These are phyloP conservation scores for Tadarida brasiliensis DNA, from an alignment of 2,797 vertebrate species.

Conservation along the genomic window DNA sequence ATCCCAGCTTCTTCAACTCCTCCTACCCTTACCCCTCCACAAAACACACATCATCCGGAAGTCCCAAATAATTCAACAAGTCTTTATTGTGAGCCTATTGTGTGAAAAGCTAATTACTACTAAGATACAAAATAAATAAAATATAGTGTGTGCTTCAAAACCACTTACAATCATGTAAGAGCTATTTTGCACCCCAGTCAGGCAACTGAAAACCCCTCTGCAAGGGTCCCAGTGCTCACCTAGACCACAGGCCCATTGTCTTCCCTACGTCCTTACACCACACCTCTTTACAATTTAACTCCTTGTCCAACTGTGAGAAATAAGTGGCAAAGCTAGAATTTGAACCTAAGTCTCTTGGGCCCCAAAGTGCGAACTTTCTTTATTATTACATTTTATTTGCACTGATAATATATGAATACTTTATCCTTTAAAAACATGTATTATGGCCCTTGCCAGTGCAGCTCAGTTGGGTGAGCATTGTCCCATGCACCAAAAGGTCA, in stretches of 20 bases:
- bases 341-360: not conserved
- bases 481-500: no score
- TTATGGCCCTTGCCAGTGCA: no score
- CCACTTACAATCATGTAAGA: not conserved
- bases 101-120: slow-evolving; percentile 12
- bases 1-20: not conserved
- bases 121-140: slow-evolving; percentile 11
- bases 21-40: not conserved
- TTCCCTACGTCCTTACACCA: not conserved
- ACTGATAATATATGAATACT: not conserved
- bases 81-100: not conserved
- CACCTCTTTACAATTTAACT: not conserved
- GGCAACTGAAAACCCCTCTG: not conserved
- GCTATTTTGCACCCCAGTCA: not conserved
- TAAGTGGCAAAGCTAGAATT: not conserved
- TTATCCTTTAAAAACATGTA: no score
- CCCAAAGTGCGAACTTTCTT: not conserved
- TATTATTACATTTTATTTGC: slow-evolving; percentile 25
- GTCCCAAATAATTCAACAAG: not conserved
- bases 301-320: not conserved
- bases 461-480: no score
- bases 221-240: not conserved
- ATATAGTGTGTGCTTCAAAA: not conserved
- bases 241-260: not conserved
- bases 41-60: not conserved